A percentile compares a stretch with the other conserved stretches of the same genome.
Conservation (phyloP, 2,113 vertebrate species). For the Oreochromis tanganicae region DNA sequence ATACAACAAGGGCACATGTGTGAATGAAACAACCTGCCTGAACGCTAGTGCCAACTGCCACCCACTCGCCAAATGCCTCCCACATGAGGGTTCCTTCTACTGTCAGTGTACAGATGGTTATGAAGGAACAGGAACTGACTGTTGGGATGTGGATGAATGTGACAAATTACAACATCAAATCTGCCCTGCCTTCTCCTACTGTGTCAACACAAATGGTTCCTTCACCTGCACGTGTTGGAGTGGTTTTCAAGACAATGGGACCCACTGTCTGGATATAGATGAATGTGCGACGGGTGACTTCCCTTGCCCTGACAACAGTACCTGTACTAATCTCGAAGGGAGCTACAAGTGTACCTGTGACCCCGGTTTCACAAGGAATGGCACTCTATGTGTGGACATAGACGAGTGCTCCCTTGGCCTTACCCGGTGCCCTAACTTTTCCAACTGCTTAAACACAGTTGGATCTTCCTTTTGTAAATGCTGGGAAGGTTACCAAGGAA, state of each 20-base stretch:
- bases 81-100: constrained; percentile 64
- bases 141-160: constrained; percentile 76
- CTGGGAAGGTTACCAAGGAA: constrained; percentile 66
- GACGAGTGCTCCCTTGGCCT: constrained; percentile 68
- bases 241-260: constrained; percentile 60
- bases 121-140: constrained; percentile 68
- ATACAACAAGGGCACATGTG: constrained; percentile 65
- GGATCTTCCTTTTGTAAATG: constrained; percentile 72
- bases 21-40: constrained; percentile 56
- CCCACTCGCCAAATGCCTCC: constrained; percentile 55
- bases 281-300: constrained; percentile 65
- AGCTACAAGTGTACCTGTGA: constrained; percentile 69
- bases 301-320: constrained; percentile 67
- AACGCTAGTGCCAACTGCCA: constrained; percentile 59
- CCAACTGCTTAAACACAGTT: constrained; percentile 67
- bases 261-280: constrained; percentile 68
- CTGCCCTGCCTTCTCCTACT: constrained; percentile 67
- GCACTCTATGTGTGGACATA: constrained; percentile 69
- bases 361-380: constrained; percentile 63
- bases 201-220: constrained; percentile 72
- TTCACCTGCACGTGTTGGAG: constrained; percentile 69
- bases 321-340: constrained; percentile 66
- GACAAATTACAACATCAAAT: neutral
- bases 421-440: constrained; percentile 57
- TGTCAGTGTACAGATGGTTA: constrained; percentile 71